A percentile compares a stretch with the other conserved stretches of the same genome.
phyloP scores from a whole-genome alignment of 2,113 vertebrate genomes.

The Sylvilagus bachmani region DNA sequence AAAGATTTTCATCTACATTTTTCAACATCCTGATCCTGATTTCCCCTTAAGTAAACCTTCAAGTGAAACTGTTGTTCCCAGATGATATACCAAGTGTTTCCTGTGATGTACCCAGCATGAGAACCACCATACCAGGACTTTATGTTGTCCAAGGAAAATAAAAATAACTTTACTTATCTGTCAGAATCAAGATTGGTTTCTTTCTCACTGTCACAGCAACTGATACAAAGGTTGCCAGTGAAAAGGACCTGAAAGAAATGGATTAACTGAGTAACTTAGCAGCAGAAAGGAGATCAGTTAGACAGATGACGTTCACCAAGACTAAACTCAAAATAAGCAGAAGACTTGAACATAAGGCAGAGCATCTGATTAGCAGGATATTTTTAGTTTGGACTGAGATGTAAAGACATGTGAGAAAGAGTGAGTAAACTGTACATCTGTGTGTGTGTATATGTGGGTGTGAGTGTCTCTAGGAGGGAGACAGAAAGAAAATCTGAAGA shows the following conservation, averaged over 20 bases:
- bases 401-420: not conserved
- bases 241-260: conserved; percentile 20
- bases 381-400: conserved; percentile 55
- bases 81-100: not conserved
- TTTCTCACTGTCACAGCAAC: not conserved
- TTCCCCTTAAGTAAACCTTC: not conserved
- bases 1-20: conserved; percentile 18
- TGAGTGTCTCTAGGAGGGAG: not conserved
- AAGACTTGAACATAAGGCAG: conserved; percentile 30
- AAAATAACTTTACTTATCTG: not conserved
- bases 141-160: not conserved
- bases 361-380: not conserved
- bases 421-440: too few relatives aligned
- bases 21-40: not conserved
- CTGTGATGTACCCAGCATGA: not conserved
- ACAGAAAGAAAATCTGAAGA: not conserved
- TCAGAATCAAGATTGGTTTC: not conserved
- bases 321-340: conserved; percentile 48
- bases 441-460: not conserved
- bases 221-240: not conserved
- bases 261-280: not conserved
- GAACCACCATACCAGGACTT: not conserved
- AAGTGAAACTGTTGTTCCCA: not conserved
- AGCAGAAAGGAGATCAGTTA: conserved; percentile 21
- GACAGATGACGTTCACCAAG: not conserved